Evolutionary conservation across 23 tunicate species (phyloP).

Genomic region (Ascidia mentula): DNA sequence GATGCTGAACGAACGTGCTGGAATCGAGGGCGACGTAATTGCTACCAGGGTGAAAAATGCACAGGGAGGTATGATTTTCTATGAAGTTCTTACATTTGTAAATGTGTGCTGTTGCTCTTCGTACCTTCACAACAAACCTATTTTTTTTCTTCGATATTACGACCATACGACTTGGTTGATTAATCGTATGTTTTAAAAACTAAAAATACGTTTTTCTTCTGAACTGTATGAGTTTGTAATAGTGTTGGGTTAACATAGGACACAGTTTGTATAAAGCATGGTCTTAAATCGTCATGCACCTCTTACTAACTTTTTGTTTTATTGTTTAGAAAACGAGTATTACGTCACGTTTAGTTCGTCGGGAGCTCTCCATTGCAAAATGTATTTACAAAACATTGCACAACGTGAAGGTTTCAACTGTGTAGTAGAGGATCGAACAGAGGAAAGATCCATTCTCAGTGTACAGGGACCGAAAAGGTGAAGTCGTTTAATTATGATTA

Average conservation of each 20-base stretch:
- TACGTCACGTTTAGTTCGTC: conserved; percentile 46
- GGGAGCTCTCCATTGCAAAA: conserved; percentile 17
- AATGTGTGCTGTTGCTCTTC: no score
- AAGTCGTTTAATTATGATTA: no score
- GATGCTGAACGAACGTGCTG: conserved; percentile 44
- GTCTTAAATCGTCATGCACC: not conserved
- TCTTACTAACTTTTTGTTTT: not conserved
- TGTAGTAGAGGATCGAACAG: conserved; percentile 33
- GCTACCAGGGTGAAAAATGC: conserved; percentile 22
- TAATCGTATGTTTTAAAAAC: not conserved
- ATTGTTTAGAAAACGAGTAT: conserved; percentile 22
- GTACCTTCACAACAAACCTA: no score
- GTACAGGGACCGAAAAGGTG: conserved; percentile 66
- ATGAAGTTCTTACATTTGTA: not conserved
- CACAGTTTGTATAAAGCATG: no score
- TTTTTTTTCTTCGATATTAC: not conserved
- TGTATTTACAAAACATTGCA: conserved; percentile 24
- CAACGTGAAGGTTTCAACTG: conserved; percentile 22
- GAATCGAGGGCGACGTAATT: conserved; percentile 55
- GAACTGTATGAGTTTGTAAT: no score
- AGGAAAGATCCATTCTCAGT: conserved; percentile 28
- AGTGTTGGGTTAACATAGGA: no score
- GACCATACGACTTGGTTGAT: not conserved
- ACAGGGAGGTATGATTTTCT: conserved; percentile 12
- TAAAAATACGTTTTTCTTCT: no score